Percentiles rank a stretch among this genome's conserved stretches.
Evolutionary conservation across 2,797 vertebrate species (phyloP).

Genomic region (Bovichtus variegatus): DNA sequence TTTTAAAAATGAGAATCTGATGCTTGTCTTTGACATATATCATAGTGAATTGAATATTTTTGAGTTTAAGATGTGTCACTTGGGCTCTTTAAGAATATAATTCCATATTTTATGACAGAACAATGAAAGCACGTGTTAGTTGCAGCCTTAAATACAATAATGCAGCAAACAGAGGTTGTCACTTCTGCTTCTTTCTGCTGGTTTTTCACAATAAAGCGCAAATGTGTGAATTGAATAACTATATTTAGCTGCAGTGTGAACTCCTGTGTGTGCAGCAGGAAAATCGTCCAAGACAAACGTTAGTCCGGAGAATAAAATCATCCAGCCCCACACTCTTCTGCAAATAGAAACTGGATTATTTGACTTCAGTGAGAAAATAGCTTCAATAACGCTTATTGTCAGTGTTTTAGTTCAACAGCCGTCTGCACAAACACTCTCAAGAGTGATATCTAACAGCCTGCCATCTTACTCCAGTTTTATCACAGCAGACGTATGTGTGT

Average conservation of each 20-base stretch:
- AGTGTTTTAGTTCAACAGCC: slow-evolving; percentile 22
- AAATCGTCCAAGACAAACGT: neutral
- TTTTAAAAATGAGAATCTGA: neutral
- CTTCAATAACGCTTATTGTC: slow-evolving; percentile 3
- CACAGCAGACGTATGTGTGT: slow-evolving; percentile 29
- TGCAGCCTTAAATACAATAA: neutral
- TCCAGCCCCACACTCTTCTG: neutral
- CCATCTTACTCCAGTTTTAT: slow-evolving; percentile 39
- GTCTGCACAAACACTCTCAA: slow-evolving; percentile 37
- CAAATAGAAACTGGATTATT: neutral
- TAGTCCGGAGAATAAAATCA: neutral
- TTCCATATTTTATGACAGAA: neutral
- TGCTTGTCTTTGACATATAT: neutral
- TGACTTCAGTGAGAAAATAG: neutral
- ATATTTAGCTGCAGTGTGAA: slow-evolving; percentile 28
- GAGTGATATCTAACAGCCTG: slow-evolving; percentile 22
- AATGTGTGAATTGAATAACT: slow-evolving; percentile 6
- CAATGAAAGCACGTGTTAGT: neutral
- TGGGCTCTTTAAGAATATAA: neutral
- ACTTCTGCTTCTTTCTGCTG: neutral
- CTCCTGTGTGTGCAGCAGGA: neutral
- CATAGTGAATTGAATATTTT: neutral
- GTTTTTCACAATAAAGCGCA: slow-evolving; percentile 1
- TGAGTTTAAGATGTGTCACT: neutral
- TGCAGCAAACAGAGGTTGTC: neutral